Evolutionary conservation across 2,797 vertebrate genomes (phyloP).

Genomic region (Microctenopoma steveboyesi): DNA sequence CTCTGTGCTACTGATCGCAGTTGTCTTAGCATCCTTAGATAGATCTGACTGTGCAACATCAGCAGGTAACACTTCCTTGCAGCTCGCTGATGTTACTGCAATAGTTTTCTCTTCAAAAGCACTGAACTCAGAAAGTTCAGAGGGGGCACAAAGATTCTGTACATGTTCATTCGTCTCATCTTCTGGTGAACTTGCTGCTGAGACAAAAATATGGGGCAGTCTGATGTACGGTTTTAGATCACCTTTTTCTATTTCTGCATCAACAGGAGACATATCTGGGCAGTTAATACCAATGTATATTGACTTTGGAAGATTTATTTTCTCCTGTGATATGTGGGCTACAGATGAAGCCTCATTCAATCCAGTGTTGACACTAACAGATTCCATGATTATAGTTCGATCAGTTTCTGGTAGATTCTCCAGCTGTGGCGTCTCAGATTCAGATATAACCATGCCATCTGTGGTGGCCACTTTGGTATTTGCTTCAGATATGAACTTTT

Average conservation of each 20-base stretch:
- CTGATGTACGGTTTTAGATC: conserved; percentile 65
- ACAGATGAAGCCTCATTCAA: conserved; percentile 25
- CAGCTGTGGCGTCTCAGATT: conserved; percentile 38
- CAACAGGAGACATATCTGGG: conserved; percentile 35
- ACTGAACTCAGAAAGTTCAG: conserved; percentile 30
- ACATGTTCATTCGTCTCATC: conserved; percentile 64
- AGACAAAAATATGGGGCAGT: conserved; percentile 82
- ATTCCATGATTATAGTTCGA: conserved; percentile 16
- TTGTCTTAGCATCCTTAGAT: conserved; percentile 12
- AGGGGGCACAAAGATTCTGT: conserved; percentile 15
- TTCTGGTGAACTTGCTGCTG: conserved; percentile 80
- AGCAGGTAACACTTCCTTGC: conserved; percentile 34
- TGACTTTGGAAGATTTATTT: conserved; percentile 46
- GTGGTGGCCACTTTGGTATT: conserved; percentile 2
- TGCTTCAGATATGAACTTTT: conserved; percentile 23
- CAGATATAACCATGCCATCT: conserved; percentile 12
- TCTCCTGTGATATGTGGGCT: conserved; percentile 23
- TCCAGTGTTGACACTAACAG: neutral
- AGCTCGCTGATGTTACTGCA: conserved; percentile 7
- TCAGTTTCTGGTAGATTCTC: conserved; percentile 31
- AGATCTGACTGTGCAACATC: conserved; percentile 20
- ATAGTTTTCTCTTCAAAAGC: conserved; percentile 22
- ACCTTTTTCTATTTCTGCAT: conserved; percentile 29
- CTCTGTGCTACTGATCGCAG: conserved; percentile 32
- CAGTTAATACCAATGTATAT: conserved; percentile 73